Base-by-base conservation (phyloP, 2,113 vertebrate species). In the Uria lomvia region DNA sequence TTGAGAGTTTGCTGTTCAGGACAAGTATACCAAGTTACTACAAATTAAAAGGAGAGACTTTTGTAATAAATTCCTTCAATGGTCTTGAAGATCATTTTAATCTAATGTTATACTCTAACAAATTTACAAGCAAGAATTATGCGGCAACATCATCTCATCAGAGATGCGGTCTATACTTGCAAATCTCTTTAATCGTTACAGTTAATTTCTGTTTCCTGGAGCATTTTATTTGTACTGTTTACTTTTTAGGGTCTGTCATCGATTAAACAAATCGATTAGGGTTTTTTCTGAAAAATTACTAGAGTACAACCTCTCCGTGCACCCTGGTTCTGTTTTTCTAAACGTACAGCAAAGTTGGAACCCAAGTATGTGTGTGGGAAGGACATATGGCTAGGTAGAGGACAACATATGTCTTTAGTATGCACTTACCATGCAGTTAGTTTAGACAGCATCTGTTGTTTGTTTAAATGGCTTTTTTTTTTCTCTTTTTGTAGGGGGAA, bases 401-500 rank as follows among this genome's bases (percentile, higher is more conserved):
- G 78, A 68, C 70, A 95, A 79, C 95, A 95, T 96, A 96, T 93
- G 94, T 90, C 96, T 97, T 91, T 94, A 96, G 82, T 92, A 90
- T 96, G 94, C 86, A 80, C 36, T 96, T 96, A 86, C 77, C 55
- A 94, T 94, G 84, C 87, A 79, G 86, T 90, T 73, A 96, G 93
- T 91, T 97, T 92, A 91, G 87, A 65, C 82, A 86, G 81, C 97
- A 97, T 97, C 96, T 97, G 97, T 96, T 97, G 91, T 96, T 97
- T 97, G 97, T 96, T 97, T 96, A 96, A 97, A 85, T 47, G 79
- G 81, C 38, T 81, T 94, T 92, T 88, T 88, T 38, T 67, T 11
- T 45, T 65, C 55, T 9, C 13, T 80, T 87, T 71, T 81, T 80
- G 87, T 75, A 80, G 96, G 94, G 89, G 84, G 87, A 88, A 32